phyloP scores from a whole-genome alignment of 2,888 invertebrate genomes.

The Pyrrhosoma nymphula region DNA sequence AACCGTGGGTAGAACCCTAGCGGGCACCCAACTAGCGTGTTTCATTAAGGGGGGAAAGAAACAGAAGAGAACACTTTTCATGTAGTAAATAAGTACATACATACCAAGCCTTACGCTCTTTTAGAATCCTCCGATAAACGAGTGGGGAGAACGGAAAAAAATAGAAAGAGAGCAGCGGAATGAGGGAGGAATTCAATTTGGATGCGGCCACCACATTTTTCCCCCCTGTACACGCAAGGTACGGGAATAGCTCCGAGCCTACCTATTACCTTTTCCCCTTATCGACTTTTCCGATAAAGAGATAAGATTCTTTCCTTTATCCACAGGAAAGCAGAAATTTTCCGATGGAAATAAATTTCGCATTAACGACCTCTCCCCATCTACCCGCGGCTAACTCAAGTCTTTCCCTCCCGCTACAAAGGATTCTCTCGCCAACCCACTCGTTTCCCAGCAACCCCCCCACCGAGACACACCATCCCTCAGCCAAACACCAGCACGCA shows the following conservation, averaged over 20 bases:
- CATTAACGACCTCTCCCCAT: neutral
- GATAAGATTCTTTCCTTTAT: slow-evolving; percentile 3
- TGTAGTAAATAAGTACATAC: neutral
- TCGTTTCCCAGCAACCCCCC: too few species aligned
- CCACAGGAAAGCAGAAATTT: neutral
- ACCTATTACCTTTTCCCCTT: neutral
- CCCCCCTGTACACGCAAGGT: neutral
- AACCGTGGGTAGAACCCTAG: neutral
- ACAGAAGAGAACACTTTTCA: neutral
- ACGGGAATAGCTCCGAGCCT: neutral
- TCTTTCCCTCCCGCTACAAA: too few species aligned
- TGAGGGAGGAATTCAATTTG: neutral
- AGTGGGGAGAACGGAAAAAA: neutral
- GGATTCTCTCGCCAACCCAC: too few species aligned
- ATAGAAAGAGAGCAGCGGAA: neutral
- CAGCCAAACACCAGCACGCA: neutral
- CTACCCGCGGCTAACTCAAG: neutral
- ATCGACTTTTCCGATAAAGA: neutral
- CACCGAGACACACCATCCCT: neutral
- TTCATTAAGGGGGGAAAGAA: neutral
- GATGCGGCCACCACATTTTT: neutral
- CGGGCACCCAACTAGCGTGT: neutral
- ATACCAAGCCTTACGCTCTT: neutral
- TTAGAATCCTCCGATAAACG: neutral
- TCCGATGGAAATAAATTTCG: slow-evolving; percentile 13